Evolutionary conservation across 2,113 vertebrate genomes (phyloP), one percentile per base, ranked within the genome.

Genomic region (Tupaia tana): DNA sequence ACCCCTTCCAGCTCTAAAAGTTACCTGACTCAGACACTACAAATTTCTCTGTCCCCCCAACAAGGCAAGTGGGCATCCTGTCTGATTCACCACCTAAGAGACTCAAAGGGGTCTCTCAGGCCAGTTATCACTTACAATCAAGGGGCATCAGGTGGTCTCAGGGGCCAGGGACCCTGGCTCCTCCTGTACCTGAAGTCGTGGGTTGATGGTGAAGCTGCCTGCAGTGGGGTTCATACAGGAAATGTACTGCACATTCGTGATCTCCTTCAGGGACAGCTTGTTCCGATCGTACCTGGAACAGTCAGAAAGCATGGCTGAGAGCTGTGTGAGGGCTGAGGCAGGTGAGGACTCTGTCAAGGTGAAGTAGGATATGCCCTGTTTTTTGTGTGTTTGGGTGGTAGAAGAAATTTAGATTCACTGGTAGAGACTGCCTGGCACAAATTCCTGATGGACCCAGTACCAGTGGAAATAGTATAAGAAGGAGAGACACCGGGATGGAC

Each of bases 181-280:
- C 69, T 19, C 43, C 59, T 77, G 7, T 98, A 99, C 99, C 99
- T 99, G 99, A 73, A 99, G 98, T 6, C 99, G 98, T 34, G 99
- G 99, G 98, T 99, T 99, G 97, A 99, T 99, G 97, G 99, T 99
- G 98, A 99, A 99, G 97, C 99, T 99, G 79, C 99, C 99, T 0
- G 99, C 98, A 0, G 99, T 99, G 0, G 99, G 99, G 97, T 99
- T 99, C 99, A 99, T 99, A 97, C 99, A 99, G n/a, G 99, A 98
- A 96, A 99, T 98, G 0, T 99, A 99, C 94, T 99, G 99, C 86
- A 99, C 99, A 0, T 98, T 99, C 91, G 97, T 99, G 98, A 99
- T 98, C 98, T 99, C 99, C 98, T 99, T 99, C 96, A 99, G 97
- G 5, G 98, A 98, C 96, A 99, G 98, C 96, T 99, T 99, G 98